These are phyloP conservation scores for Zaprionus ornatus DNA, from an alignment of 1,140 invertebrate genomes.

Conservation along the genomic window DNA sequence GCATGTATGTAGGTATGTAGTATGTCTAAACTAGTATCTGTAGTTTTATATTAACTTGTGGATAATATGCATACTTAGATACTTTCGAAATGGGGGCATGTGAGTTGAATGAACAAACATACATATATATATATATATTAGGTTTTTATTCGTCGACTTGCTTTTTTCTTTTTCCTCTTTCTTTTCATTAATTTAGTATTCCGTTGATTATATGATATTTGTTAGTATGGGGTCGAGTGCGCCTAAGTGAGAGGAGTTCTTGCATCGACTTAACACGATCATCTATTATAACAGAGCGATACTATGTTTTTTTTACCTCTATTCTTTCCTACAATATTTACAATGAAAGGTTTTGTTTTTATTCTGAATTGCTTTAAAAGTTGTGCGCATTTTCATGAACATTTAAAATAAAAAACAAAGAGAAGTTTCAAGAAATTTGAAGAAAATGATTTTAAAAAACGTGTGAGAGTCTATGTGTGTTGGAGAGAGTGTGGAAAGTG, in stretches of 20 bases:
- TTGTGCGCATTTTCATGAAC: slow-evolving; percentile 66
- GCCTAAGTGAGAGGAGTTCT: slow-evolving; percentile 44
- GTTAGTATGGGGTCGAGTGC: slow-evolving; percentile 54
- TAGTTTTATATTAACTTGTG: slow-evolving; percentile 51
- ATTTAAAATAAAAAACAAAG: slow-evolving; percentile 4
- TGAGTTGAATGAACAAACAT: slow-evolving; percentile 71
- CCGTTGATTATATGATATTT: slow-evolving; percentile 40
- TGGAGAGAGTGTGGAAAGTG: neutral
- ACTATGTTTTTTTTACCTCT: slow-evolving; percentile 10
- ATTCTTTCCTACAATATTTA: slow-evolving; percentile 64
- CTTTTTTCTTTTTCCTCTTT: slow-evolving; percentile 20
- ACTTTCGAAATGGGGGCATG: slow-evolving; percentile 58
- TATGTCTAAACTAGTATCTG: slow-evolving; percentile 20
- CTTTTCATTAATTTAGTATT: slow-evolving; percentile 33
- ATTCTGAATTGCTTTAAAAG: slow-evolving; percentile 53
- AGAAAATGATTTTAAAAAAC: slow-evolving; percentile 4
- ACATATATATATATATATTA: slow-evolving; percentile 41
- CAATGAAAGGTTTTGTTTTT: slow-evolving; percentile 44
- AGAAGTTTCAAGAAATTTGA: slow-evolving; percentile 5
- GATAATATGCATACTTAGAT: slow-evolving; percentile 63
- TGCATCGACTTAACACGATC: slow-evolving; percentile 16
- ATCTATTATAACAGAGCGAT: slow-evolving; percentile 26
- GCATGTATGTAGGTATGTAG: slow-evolving; percentile 23
- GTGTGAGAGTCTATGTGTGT: neutral
- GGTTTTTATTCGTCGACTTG: slow-evolving; percentile 7